Percentiles rank a stretch among this genome's conserved stretches.
Conservation (phyloP, 2,888 invertebrate species). For the Acleris emargana region DNA sequence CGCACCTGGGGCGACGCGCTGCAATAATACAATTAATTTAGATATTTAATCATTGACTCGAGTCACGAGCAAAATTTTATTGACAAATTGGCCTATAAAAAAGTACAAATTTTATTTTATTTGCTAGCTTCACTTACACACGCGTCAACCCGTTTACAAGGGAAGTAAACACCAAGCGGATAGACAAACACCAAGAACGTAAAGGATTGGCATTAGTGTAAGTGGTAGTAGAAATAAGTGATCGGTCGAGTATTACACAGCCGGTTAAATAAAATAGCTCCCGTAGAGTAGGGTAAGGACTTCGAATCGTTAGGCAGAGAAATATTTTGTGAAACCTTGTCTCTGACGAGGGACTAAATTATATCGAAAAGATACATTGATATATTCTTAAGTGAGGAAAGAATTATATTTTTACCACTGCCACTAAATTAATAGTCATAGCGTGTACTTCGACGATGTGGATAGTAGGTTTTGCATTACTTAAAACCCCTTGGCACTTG, state of each 20-base stretch:
- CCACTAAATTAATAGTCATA: slow-evolving; percentile 63
- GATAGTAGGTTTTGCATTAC: slow-evolving; percentile 48
- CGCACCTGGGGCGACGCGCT: neutral
- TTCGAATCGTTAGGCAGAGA: slow-evolving; percentile 61
- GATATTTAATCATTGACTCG: slow-evolving; percentile 13
- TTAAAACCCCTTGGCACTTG: slow-evolving; percentile 47
- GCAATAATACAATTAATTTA: neutral
- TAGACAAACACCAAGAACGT: slow-evolving; percentile 4
- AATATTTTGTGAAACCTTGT: slow-evolving; percentile 70
- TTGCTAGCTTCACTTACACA: slow-evolving; percentile 31
- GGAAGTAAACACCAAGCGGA: neutral
- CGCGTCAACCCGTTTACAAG: slow-evolving; percentile 8
- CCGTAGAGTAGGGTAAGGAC: slow-evolving; percentile 52
- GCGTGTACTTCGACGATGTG: slow-evolving; percentile 47
- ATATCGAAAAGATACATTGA: slow-evolving; percentile 57
- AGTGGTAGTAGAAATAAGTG: slow-evolving; percentile 26
- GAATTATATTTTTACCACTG: slow-evolving; percentile 79
- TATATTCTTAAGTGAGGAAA: slow-evolving; percentile 57
- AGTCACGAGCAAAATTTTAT: slow-evolving; percentile 38
- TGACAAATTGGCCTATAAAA: slow-evolving; percentile 59
- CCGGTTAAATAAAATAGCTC: slow-evolving; percentile 50
- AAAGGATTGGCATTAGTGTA: slow-evolving; percentile 23
- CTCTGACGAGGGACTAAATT: slow-evolving; percentile 57
- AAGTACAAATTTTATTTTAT: slow-evolving; percentile 66
- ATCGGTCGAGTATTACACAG: slow-evolving; percentile 31